phyloP scores from a whole-genome alignment of 2,113 vertebrate species.

The Cebidichthys violaceus region DNA sequence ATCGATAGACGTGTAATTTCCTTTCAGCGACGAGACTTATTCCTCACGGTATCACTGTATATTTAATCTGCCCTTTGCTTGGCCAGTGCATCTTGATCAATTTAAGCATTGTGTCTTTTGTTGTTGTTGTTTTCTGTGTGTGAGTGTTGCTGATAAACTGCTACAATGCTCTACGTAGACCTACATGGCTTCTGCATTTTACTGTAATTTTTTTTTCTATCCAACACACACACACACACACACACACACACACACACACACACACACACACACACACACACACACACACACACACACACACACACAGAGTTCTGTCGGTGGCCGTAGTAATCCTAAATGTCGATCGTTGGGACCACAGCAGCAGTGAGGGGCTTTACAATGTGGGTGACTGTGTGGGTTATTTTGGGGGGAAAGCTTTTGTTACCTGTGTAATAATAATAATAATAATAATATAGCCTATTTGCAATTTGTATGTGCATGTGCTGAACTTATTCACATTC shows the following conservation, averaged over 20 bases:
- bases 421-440: slow-evolving; percentile 66
- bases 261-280: not conserved
- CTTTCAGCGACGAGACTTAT: slow-evolving; percentile 38
- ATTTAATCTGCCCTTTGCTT: slow-evolving; percentile 36
- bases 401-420: slow-evolving; percentile 69
- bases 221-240: slow-evolving; percentile 15
- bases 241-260: not conserved
- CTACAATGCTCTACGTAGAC: slow-evolving; percentile 22
- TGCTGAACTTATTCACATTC: slow-evolving; percentile 70
- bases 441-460: slow-evolving; percentile 60
- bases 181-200: slow-evolving; percentile 29
- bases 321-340: slow-evolving; percentile 44
- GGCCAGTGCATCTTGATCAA: slow-evolving; percentile 29
- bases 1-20: slow-evolving; percentile 16
- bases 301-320: slow-evolving; percentile 24
- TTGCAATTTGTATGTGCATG: slow-evolving; percentile 80
- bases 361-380: slow-evolving; percentile 63
- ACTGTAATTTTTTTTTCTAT: slow-evolving; percentile 11
- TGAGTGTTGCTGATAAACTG: not conserved
- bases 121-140: not conserved
- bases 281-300: not conserved
- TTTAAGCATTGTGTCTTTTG: not conserved
- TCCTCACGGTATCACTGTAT: slow-evolving; percentile 31
- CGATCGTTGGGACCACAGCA: slow-evolving; percentile 68
- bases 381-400: slow-evolving; percentile 43